Conservation (phyloP, 2,113 vertebrate species). For the Rhizomys pruinosus region DNA sequence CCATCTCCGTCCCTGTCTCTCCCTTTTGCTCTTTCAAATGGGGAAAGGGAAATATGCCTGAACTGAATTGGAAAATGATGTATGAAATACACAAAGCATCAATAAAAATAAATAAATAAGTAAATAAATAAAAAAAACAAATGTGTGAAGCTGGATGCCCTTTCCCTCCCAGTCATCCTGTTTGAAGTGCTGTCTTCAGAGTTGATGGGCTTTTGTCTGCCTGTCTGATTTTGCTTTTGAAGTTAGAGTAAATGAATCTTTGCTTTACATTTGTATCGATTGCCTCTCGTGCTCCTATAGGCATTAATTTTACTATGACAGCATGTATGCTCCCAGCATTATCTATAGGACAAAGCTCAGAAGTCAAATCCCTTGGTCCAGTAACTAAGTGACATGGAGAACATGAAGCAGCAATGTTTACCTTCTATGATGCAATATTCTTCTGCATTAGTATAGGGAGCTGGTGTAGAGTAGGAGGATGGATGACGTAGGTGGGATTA, state of each 20-base stretch:
- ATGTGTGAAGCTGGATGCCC: background rate
- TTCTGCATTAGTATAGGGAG: background rate
- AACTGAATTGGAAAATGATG: too few relatives aligned
- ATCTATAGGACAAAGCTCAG: background rate
- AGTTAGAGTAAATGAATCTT: background rate
- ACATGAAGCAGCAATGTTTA: background rate
- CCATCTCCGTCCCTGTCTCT: slow-evolving; percentile 5
- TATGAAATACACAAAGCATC: too few relatives aligned
- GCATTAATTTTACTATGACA: slow-evolving; percentile 14
- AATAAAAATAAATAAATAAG: too few relatives aligned
- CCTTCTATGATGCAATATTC: background rate
- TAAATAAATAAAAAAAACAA: too few relatives aligned
- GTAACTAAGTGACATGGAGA: background rate
- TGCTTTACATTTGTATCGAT: slow-evolving; percentile 19
- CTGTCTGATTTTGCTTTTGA: slow-evolving; percentile 38
- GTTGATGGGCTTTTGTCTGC: background rate
- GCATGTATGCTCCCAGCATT: background rate
- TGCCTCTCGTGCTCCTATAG: background rate
- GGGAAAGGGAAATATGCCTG: too few relatives aligned
- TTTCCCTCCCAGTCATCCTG: background rate
- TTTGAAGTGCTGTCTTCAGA: background rate
- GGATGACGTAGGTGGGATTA: background rate
- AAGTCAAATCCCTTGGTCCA: background rate
- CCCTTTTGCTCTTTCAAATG: slow-evolving; percentile 54
- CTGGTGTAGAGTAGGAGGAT: background rate